These are phyloP conservation scores for Eulithis prunata DNA, from an alignment of 2,888 invertebrate species.

Conservation along the genomic window DNA sequence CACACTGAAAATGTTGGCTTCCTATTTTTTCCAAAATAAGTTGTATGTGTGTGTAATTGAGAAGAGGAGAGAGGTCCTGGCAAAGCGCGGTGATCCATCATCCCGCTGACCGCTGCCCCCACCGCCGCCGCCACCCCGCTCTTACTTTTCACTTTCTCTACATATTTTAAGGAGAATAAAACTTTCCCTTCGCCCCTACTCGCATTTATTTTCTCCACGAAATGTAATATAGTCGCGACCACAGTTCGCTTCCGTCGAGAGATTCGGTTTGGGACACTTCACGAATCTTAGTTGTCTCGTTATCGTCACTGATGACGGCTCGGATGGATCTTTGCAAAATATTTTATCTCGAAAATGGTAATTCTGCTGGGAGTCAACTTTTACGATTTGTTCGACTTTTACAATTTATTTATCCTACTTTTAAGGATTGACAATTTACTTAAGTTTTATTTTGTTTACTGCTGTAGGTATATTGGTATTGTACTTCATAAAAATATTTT, in stretches of 20 bases:
- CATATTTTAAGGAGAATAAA: conserved; percentile 85
- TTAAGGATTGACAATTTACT: conserved; percentile 30
- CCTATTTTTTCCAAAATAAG: conserved; percentile 42
- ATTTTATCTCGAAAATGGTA: conserved; percentile 59
- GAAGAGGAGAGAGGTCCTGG: conserved; percentile 73
- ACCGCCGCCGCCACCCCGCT: conserved; percentile 64
- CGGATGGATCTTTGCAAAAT: conserved; percentile 60
- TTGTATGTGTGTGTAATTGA: conserved; percentile 75
- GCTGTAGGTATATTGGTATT: not conserved
- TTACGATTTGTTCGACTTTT: conserved; percentile 44
- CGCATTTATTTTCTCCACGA: conserved; percentile 70
- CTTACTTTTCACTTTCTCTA: conserved; percentile 84
- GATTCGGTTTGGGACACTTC: conserved; percentile 55
- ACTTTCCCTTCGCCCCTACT: conserved; percentile 74
- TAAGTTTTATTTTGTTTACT: conserved; percentile 11
- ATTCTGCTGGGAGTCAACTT: conserved; percentile 66
- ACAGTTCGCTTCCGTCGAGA: conserved; percentile 56
- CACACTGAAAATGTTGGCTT: conserved; percentile 37
- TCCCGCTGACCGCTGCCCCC: conserved; percentile 79
- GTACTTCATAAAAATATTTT: not conserved
- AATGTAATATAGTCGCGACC: conserved; percentile 67
- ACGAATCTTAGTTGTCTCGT: conserved; percentile 69
- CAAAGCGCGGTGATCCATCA: conserved; percentile 82
- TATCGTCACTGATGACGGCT: conserved; percentile 61
- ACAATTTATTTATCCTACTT: conserved; percentile 36